Base-by-base conservation (phyloP, 2,113 vertebrate genomes). In the Catharus bicknelli region DNA sequence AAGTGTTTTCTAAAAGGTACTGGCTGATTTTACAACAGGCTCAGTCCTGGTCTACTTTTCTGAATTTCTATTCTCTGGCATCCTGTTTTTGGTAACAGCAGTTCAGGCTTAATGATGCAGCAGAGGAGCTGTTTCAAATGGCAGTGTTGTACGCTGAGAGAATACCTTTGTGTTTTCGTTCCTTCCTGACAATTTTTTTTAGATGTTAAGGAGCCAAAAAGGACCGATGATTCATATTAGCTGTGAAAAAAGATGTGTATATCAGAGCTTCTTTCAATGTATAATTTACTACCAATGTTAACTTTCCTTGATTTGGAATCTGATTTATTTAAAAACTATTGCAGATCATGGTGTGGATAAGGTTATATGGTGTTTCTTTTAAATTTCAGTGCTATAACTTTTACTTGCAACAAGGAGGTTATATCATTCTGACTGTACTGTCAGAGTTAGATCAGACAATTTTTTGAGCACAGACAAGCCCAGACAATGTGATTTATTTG, bases 401-500 rank as follows among this genome's bases (percentile, higher is more conserved):
- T 88, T 88, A 47, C 48, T 68, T 72, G 32, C 30, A 70, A 16
- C 73, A 57, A 27, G 21, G 80, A 77, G 55, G 21, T 58, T 94
- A 43, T 91, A 90, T 86, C 47, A 73, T 75, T 90, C 57, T 86
- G 70, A 69, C 63, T 80, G 5, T 55, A 43, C 32, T 82, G 86
- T 76, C 59, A 88, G 64, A 67, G 47, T 81, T 81, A 74, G 81
- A 92, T 83, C 51, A 55, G 68, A 70, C 61, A 63, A 61, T 45
- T 90, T 95, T 93, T 86, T 84, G 53, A 78, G 53, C 34, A 5
- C 21, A 68, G 73, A 70, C 64, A 93, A 84, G 61, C 73, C 66
- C n/a, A 57, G 83, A 59, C 55, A 74, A 43, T 70, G 61, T 94
- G 80, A 95, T 95, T 94, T 92, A 76, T 93, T 82, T 94, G 90